A percentile compares a stretch with the other conserved stretches of the same genome.
These are phyloP conservation scores for Melieria picta DNA, from an alignment of 2,888 invertebrate species.

Conservation along the genomic window DNA sequence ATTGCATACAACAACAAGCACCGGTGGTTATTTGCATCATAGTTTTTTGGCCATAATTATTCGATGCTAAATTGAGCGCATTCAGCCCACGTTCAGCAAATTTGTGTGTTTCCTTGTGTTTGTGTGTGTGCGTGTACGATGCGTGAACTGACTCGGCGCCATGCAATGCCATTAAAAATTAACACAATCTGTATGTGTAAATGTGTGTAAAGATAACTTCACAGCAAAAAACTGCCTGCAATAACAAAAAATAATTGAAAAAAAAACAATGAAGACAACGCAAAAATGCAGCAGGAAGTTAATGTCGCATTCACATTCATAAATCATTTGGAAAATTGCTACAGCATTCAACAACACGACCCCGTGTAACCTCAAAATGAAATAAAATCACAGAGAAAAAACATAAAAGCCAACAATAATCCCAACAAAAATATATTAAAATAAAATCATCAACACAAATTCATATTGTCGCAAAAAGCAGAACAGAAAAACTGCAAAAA, in stretches of 20 bases:
- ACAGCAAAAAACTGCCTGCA: background rate
- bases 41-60: too few species aligned
- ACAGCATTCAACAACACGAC: conserved; percentile 36
- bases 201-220: too few species aligned
- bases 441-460: background rate
- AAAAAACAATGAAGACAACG: conserved; percentile 11
- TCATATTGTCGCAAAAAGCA: background rate
- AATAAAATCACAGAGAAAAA: conserved; percentile 2
- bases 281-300: conserved; percentile 56
- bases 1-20: too few species aligned
- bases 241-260: conserved; percentile 2
- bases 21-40: too few species aligned
- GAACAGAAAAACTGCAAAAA: conserved; percentile 1
- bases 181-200: too few species aligned
- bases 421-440: background rate
- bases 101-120: too few species aligned
- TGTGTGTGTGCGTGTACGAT: too few species aligned
- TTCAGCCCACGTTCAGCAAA: too few species aligned
- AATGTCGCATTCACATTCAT: conserved; percentile 62
- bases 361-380: background rate
- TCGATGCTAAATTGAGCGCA: too few species aligned
- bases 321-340: conserved; percentile 62
- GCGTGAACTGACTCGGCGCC: too few species aligned
- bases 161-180: too few species aligned
- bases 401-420: background rate